Base-by-base conservation (phyloP, 1,140 invertebrate genomes). In the Luehdorfia chinensis region DNA sequence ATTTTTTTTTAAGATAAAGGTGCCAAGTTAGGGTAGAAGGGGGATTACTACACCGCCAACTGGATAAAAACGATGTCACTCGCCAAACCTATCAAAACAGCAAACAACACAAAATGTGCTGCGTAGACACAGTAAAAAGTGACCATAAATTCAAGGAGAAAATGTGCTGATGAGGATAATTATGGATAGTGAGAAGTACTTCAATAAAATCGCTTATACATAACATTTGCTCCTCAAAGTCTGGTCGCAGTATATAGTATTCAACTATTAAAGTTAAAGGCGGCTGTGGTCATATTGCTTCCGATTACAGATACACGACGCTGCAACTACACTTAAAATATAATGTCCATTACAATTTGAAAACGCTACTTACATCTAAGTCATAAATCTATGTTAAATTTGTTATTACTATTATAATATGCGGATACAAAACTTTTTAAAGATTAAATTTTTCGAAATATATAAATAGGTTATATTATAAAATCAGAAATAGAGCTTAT, bases 361-460 rank as follows among this genome's bases (percentile, higher is more conserved):
- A 88, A 87, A 87, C 84, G 77, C 87, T 88, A 88, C 87, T 87
- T 88, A 88, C 28, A 60, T 57, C 80, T 87, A 87, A 70, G 50
- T 74, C 70, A 71, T 75, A 79, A 55, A 66, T 66, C 75, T 85
- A 85, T 73, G 61, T 81, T 80, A 69, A 85, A 85, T 86, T 85
- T 81, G 74, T 84, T 85, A 79, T 78, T 66, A 60, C 75, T 84
- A 77, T 71, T 74, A 71, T 66, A 63, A 67, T 77, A 81, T 80
- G 80, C 63, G 64, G 61, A 73, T 85, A 78, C 66, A 75, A 78
- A 68, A 62, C 45, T 43, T 50, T 60, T 63, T 49, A 27, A 65
- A 56, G 51, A 62, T 67, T 67, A 52, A 63, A 52, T 44, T 44
- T 34, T 58, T 74, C 65, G 70, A 76, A 70, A 77, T 77, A 80